Conservation (phyloP, 2,797 vertebrate genomes). For the Hoplostethus atlanticus region DNA sequence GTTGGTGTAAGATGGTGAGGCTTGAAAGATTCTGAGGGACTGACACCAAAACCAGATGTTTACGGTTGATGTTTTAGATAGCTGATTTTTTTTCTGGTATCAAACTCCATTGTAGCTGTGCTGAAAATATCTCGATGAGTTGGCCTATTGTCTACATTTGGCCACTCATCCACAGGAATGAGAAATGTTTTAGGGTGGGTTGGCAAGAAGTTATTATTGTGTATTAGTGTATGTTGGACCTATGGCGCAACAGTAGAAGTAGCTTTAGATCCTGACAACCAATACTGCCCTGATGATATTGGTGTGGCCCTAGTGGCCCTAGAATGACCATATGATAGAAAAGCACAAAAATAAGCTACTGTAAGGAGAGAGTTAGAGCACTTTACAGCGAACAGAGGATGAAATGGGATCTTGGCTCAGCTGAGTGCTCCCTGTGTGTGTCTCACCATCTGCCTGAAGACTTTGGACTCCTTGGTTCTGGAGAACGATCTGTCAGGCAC, state of each 20-base stretch:
- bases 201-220: neutral
- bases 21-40: no score
- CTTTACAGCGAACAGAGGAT: constrained; percentile 23
- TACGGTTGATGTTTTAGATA: no score
- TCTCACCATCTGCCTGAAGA: constrained; percentile 97
- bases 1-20: no score
- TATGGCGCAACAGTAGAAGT: neutral
- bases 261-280: neutral
- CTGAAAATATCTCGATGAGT: no score
- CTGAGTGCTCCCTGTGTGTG: constrained; percentile 40
- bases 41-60: no score
- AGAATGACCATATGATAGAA: neutral
- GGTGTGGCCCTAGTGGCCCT: no score
- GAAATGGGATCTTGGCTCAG: constrained; percentile 36
- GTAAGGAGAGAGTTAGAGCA: constrained; percentile 2
- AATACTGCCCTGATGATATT: neutral
- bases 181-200: no score
- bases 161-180: no score
- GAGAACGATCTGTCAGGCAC: constrained; percentile 92
- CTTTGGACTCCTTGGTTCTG: constrained; percentile 95
- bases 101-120: no score
- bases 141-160: no score
- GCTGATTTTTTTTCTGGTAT: no score
- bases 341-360: neutral
- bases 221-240: neutral